These are phyloP conservation scores for Tarsius wallacei DNA, from an alignment of 2,797 vertebrate genomes.

Conservation along the genomic window DNA sequence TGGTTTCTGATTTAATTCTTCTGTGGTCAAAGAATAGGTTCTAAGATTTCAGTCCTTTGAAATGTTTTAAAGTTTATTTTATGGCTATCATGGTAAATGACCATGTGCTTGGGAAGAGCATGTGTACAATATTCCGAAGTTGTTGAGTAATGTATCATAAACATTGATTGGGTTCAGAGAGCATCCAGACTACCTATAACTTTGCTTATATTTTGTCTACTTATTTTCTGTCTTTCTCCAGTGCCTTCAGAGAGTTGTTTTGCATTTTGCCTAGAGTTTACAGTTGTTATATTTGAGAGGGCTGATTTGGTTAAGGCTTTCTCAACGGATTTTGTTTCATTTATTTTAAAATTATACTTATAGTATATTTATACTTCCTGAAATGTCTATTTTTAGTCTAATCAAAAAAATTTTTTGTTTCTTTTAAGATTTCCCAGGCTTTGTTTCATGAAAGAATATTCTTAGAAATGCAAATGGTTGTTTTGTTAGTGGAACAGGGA, in stretches of 20 bases:
- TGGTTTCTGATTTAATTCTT: background rate
- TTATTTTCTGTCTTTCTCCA: background rate
- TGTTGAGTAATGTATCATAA: background rate
- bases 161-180: background rate
- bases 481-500: background rate
- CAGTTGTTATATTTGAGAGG: background rate
- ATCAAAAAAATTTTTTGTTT: background rate
- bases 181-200: background rate
- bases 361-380: background rate
- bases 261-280: background rate
- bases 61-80: background rate
- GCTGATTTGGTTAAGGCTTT: background rate
- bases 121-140: background rate
- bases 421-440: background rate
- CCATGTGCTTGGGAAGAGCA: background rate
- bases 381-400: constrained; percentile 1
- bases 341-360: background rate
- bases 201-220: background rate
- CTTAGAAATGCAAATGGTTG: background rate
- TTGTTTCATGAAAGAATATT: background rate
- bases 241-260: background rate
- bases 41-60: background rate
- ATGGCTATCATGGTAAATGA: background rate
- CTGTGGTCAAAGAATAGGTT: background rate
- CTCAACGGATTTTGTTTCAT: background rate